A percentile compares a stretch with the other conserved stretches of the same genome.
Conservation (phyloP, 2,888 invertebrate species). For the Tetranychus truncatus region DNA sequence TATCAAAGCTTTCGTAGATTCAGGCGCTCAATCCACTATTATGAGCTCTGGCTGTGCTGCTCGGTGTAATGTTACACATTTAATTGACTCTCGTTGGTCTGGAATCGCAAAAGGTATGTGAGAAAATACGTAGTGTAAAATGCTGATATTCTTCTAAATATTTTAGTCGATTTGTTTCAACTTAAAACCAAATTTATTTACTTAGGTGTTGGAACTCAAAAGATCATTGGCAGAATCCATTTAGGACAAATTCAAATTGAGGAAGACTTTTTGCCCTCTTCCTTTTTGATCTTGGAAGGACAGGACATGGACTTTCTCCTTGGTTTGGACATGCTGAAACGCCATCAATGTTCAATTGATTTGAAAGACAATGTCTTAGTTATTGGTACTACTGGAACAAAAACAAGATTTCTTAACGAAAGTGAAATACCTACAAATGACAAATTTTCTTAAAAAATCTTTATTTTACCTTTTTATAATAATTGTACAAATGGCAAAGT, state of each 20-base stretch:
- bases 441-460: background rate
- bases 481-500: background rate
- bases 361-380: constrained; percentile 63
- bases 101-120: constrained; percentile 58
- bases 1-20: constrained; percentile 95
- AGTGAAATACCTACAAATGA: constrained; percentile 43
- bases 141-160: too few relatives aligned
- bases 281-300: constrained; percentile 86
- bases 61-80: constrained; percentile 45
- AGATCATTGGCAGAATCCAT: constrained; percentile 87
- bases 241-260: constrained; percentile 90
- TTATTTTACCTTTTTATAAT: too few relatives aligned
- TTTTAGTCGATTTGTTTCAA: too few relatives aligned
- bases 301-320: constrained; percentile 97
- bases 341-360: constrained; percentile 91
- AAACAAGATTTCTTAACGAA: constrained; percentile 70
- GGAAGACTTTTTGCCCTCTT: constrained; percentile 75
- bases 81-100: constrained; percentile 68
- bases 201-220: constrained; percentile 69
- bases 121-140: constrained; percentile 32
- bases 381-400: constrained; percentile 84
- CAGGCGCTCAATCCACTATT: constrained; percentile 92
- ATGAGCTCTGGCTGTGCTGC: constrained; percentile 93
- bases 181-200: too few relatives aligned
- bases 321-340: constrained; percentile 87